Base-by-base conservation (phyloP, 1,140 invertebrate species). In the Antheraea pernyi region DNA sequence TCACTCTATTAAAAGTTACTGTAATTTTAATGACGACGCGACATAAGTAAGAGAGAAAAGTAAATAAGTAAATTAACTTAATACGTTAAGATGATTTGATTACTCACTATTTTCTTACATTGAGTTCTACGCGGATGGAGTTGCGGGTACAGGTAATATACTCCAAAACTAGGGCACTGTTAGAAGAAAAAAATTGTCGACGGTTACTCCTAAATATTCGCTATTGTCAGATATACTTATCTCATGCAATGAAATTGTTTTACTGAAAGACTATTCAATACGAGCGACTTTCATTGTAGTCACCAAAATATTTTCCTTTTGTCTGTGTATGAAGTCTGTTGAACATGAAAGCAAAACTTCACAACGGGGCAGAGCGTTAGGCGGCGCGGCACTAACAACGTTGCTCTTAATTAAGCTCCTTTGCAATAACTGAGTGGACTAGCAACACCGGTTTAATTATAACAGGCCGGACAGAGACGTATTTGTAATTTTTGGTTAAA, bases 381-480 rank as follows among this genome's bases (percentile, higher is more conserved):
- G 46, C 46, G 9, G 46, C 46, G 46, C 46, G 9, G 46, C 46
- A 53, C 11, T 53, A 53, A 53, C 13, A 53, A 16, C 11, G 1
- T 53, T 53, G 46, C 46, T 53, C 46, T 53, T 53, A 53, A 53
- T 53, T 53, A 53, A n/a, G 46, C 46, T 53, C 16, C 46, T 53
- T 53, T 53, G 46, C 13, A n/a, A 53, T 53, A 53, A 53, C 46
- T 9, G 46, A 53, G 46, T 11, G 46, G 46, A 53, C 46, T 53
- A 53, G 11, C 10, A 53, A 53, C 46, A 53, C 6, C 11, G 13
- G 46, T 16, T 7, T 53, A 53, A 53, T 53, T 53, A 53, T 16
- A 53, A 16, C 46, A n/a, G 5, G 0, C 13, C 46, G 16, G 0
- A 53, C 46, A 53, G 46, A 53, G 46, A 16, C 16, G 46, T 53